Conservation (phyloP, 2,113 vertebrate species). For the Nymphicus hollandicus region DNA sequence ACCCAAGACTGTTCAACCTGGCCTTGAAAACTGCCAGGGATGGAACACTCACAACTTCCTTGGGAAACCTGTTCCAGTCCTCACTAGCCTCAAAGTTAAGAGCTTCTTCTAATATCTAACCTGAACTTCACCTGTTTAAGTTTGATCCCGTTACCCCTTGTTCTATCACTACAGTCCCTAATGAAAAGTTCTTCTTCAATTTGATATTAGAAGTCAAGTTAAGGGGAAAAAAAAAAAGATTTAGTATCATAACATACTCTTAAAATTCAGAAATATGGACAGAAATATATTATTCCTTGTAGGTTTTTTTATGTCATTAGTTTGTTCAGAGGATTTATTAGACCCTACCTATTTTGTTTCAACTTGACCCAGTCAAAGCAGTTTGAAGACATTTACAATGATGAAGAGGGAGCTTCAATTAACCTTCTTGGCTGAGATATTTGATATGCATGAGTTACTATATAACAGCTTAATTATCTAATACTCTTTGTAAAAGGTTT, state of each 20-base stretch:
- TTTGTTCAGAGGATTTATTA: conserved; percentile 68
- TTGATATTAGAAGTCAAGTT: not conserved
- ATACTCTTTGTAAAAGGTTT: conserved; percentile 74
- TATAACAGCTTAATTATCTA: conserved; percentile 76
- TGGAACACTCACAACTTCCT: not conserved
- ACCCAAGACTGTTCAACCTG: not conserved
- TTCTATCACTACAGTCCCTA: not conserved
- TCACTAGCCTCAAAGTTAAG: not conserved
- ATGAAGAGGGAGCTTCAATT: conserved; percentile 75
- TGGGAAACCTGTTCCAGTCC: not conserved
- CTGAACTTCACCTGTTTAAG: not conserved
- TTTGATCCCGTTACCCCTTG: not conserved
- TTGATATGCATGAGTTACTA: conserved; percentile 77
- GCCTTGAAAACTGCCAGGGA: not conserved
- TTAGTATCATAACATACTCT: not conserved
- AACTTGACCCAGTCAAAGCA: conserved; percentile 71
- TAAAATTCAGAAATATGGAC: conserved; percentile 46
- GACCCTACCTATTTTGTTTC: conserved; percentile 72
- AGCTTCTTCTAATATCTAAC: not conserved
- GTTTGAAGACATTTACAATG: conserved; percentile 71
- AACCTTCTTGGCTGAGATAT: conserved; percentile 72
- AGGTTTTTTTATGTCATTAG: conserved; percentile 23
- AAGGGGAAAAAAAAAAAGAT: not conserved
- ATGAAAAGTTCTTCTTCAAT: not conserved
- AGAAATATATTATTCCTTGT: conserved; percentile 25